A percentile compares a stretch with the other conserved stretches of the same genome.
These are phyloP conservation scores for Zaprionus bogoriensis DNA, from an alignment of 2,888 invertebrate species.

Conservation along the genomic window DNA sequence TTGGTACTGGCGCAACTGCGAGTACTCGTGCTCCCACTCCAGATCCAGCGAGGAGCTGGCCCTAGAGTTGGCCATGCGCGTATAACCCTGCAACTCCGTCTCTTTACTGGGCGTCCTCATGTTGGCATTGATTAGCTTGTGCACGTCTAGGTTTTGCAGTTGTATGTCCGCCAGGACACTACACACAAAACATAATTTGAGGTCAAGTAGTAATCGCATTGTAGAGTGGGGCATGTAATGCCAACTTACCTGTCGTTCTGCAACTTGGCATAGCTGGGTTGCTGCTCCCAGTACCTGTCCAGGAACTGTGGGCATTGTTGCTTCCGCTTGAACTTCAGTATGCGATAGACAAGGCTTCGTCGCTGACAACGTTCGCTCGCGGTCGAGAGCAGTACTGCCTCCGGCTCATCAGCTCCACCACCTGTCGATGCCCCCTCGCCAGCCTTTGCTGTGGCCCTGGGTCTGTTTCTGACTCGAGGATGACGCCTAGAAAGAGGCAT, in stretches of 20 bases:
- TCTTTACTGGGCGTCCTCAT: conserved; percentile 77
- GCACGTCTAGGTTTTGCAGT: conserved; percentile 86
- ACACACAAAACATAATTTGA: conserved; percentile 37
- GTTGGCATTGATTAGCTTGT: conserved; percentile 82
- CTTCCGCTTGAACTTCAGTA: conserved; percentile 58
- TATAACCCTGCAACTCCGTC: conserved; percentile 66
- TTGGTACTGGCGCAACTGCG: conserved; percentile 55
- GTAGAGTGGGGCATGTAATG: too few relatives aligned
- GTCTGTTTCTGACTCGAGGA: conserved; percentile 31
- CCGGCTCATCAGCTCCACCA: conserved; percentile 56
- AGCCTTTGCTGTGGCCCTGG: background rate
- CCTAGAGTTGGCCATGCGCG: conserved; percentile 83
- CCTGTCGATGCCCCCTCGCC: too few relatives aligned
- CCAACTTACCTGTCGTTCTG: conserved; percentile 56
- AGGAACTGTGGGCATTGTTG: conserved; percentile 77
- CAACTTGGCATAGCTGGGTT: conserved; percentile 80
- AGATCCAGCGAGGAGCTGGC: conserved; percentile 87
- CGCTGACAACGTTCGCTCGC: conserved; percentile 63
- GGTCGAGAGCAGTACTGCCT: conserved; percentile 77
- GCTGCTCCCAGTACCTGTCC: conserved; percentile 80
- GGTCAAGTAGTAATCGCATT: too few relatives aligned
- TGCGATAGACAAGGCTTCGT: conserved; percentile 61
- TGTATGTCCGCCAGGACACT: conserved; percentile 84
- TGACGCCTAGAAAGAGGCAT: conserved; percentile 57
- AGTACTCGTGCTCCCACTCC: conserved; percentile 88